Evolutionary conservation across 2,113 vertebrate species (phyloP), one percentile per base, ranked within the genome.

Genomic region (Lethenteron camtschaticum): DNA sequence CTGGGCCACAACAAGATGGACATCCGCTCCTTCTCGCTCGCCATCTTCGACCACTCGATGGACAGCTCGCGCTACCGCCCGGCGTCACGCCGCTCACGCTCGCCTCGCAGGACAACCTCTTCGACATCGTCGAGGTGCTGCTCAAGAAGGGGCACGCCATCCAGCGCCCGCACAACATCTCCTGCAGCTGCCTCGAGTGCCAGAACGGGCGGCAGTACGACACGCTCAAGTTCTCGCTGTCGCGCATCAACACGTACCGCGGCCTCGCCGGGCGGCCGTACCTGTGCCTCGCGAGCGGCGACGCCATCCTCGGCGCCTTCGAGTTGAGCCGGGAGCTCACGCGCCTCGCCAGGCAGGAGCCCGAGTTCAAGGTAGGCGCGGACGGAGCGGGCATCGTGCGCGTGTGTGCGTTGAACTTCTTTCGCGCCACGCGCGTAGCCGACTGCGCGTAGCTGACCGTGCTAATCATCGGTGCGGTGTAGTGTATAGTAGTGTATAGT

Each of bases 71-170:
- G 85, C 76, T 92, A 89, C 68, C 87, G 3, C 89, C 87, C 0
- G 88, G 89, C 1, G 85, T 90, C 70, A 90, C 88, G 1, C 87
- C 87, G 1, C 80, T 90, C 73, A 88, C 89, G 1, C 75, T 90
- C 74, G 88, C 87, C 71, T 88, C 87, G 70, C 87, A 92, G 79
- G 90, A 90, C 75, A 86, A 92, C 76, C 80, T 88, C 56, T 90
- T 89, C 20, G 85, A 89, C 16, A 87, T 92, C 0, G 87, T 88
- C 57, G 81, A 81, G 73, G 82, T 90, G 82, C 82, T 92, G 58
- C 85, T 81, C 70, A 80, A 81, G 20, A 90, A 88, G 72, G 88
- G 88, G 11, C 89, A 90, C 55, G 66, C 76, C 73, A 92, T 90
- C 41, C 79, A 86, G 0, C 79, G 76, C 74, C 87, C 89, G 0